Evolutionary conservation across 2,113 vertebrate species (phyloP), one percentile per base, ranked within the genome.

Genomic region (Artemisiospiza belli): DNA sequence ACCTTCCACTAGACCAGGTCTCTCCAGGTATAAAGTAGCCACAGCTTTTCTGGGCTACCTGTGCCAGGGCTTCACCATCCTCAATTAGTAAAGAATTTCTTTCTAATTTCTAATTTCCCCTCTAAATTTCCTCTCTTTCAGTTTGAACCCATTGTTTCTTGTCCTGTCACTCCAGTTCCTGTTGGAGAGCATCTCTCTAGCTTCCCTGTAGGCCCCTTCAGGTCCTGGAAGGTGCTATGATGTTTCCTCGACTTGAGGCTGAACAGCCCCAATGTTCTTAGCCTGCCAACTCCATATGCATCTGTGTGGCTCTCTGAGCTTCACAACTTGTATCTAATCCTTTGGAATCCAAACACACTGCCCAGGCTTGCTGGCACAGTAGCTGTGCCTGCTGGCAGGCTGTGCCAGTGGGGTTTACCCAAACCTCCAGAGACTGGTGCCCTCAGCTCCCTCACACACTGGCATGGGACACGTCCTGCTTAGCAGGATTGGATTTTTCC

Each of bases 401-500:
- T 52, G 66, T 85, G 90, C 90, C 43, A 19, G 1, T 0, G 4
- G 43, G 87, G 76, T 51, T 89, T 37, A 27, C 35, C 88, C 88
- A 58, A 28, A 31, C 28, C 64, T 79, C 11, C 68, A 31, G 79
- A 39, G 39, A 2, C 4, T n/a, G 51, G n/a, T 62, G 73, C 67
- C 28, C 3, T 3, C 4, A 5, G 6, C 68, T 89, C 30, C 2
- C 72, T 77, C 55, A 2, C 44, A 4, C 7, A 1, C 37, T 6
- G 10, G 13, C 54, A 14, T 8, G 51, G 80, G 77, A 47, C 73
- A 52, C 2, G 2, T 79, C 84, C 85, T 5, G 37, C 88, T 79
- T 22, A 49, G 67, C 80, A 64, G 51, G 14, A 80, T 87, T 62
- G 78, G 61, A 80, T 96, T 95, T 97, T 93, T 96, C 95, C 96